Percentiles rank a stretch among this genome's conserved stretches.
phyloP scores from a whole-genome alignment of 2,888 invertebrate genomes.

The Dryocosmus kuriphilus region DNA sequence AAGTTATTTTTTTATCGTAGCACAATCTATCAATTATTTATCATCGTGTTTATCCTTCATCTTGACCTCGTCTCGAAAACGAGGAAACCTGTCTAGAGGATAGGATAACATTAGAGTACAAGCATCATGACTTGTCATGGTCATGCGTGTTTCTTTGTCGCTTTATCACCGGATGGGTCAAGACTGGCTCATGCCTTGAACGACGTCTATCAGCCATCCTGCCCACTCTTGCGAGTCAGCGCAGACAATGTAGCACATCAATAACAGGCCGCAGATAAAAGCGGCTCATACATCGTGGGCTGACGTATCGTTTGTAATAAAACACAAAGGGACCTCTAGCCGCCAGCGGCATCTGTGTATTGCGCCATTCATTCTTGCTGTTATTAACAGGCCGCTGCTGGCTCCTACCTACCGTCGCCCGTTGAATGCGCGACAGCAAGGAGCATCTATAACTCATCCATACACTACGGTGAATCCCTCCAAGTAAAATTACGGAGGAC shows the following conservation, averaged over 20 bases:
- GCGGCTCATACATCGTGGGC: slow-evolving; percentile 73
- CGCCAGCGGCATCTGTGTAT: slow-evolving; percentile 72
- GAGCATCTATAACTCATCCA: slow-evolving; percentile 75
- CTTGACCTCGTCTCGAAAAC: not conserved
- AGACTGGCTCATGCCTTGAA: slow-evolving; percentile 56
- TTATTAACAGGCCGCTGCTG: slow-evolving; percentile 71
- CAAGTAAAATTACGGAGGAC: slow-evolving; percentile 65
- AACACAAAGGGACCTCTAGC: slow-evolving; percentile 74
- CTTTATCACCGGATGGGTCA: slow-evolving; percentile 35
- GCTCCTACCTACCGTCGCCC: slow-evolving; percentile 71
- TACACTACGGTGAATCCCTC: slow-evolving; percentile 64
- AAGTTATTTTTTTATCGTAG: not conserved
- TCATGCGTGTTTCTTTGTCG: slow-evolving; percentile 3
- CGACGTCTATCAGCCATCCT: slow-evolving; percentile 70
- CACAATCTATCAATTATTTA: not conserved
- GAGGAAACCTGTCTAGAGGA: not conserved
- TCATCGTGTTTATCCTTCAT: not conserved
- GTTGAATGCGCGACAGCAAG: slow-evolving; percentile 73
- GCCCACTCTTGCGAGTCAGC: slow-evolving; percentile 72
- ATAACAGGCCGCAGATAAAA: slow-evolving; percentile 75
- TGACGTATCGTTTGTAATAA: slow-evolving; percentile 78
- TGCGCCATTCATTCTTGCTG: slow-evolving; percentile 67
- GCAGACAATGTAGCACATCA: slow-evolving; percentile 76
- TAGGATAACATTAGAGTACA: slow-evolving; percentile 3
- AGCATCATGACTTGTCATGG: not conserved